Evolutionary conservation across 2,113 vertebrate genomes (phyloP), one percentile per base, ranked within the genome.

Genomic region (Hydrochoerus hydrochaeris): DNA sequence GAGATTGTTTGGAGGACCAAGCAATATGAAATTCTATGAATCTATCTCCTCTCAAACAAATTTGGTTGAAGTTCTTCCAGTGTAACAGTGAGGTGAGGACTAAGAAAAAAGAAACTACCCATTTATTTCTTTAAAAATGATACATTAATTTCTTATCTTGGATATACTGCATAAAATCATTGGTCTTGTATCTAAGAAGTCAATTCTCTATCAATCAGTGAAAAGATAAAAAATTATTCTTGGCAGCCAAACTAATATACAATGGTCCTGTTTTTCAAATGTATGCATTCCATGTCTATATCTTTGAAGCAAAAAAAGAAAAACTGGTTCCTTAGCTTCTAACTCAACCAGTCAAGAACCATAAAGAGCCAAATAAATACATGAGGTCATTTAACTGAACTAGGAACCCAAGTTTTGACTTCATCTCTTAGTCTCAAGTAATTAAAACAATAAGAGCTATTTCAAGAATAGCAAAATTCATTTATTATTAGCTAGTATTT

Each of bases 91-190:
- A 3, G 28, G 5, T 67, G 26, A 95, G 20, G 49, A 82, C 65
- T 92, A 95, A 58, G 9, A 46, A 19, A 19, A 12, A 93, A 88
- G 46, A 92, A 69, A 46, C 60, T 87, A 44, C 19, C 13, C 30
- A 88, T 5, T 62, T 81, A 52, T 71, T 93, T 73, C 60, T 96
- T 97, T 75, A 65, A 91, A 97, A 92, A 85, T 69, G 57, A 67
- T 57, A 80, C 20, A 57, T 88, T 30, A 88, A 83, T 78, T 78
- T 92, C 75, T 80, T 86, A 83, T 67, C 35, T 58, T 54, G 67
- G 35, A 85, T 44, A 91, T 84, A 90, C 11, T 88, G 35, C 8
- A 82, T 88, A 80, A 75, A 95, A 88, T 20, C 57, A 44, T 49
- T 88, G 41, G 41, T 80, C 86, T 88, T 57, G 58, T 19, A 78